Conservation (phyloP, 2,113 vertebrate species). For the Poeciliopsis turrubarensis region DNA sequence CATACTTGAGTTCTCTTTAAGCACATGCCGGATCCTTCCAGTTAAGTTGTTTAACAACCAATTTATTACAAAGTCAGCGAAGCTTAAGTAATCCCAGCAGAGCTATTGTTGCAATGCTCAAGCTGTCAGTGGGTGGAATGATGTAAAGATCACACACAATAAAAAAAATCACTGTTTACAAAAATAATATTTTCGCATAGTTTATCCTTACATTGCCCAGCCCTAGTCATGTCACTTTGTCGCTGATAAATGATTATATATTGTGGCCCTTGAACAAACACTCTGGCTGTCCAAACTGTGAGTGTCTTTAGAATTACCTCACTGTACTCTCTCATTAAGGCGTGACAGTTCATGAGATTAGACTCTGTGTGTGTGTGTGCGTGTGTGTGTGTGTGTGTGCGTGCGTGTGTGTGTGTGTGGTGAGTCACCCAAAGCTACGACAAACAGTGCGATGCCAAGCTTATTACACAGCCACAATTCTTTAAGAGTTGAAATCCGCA, state of each 20-base stretch:
- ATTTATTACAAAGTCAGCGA: background rate
- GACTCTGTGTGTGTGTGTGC: conserved; percentile 32
- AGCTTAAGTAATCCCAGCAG: background rate
- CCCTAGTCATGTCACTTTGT: background rate
- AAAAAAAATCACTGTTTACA: background rate
- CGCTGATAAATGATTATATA: background rate
- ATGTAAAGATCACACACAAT: background rate
- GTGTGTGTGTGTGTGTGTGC: conserved; percentile 35
- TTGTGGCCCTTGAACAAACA: background rate
- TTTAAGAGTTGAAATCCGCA: conserved; percentile 26
- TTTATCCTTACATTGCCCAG: background rate
- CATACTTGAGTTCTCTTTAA: background rate
- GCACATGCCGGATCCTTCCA: too few relatives aligned
- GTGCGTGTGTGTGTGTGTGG: conserved; percentile 23
- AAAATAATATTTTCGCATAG: background rate
- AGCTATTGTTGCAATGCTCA: background rate
- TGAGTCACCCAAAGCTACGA: conserved; percentile 54
- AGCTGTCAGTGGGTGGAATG: background rate
- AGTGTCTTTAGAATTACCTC: background rate
- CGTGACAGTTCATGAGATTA: conserved; percentile 28
- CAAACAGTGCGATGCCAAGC: conserved; percentile 13
- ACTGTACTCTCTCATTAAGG: conserved; percentile 10
- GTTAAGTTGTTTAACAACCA: too few relatives aligned
- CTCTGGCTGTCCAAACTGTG: background rate
- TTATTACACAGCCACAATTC: conserved; percentile 14